A percentile compares a stretch with the other conserved stretches of the same genome.
Conservation (phyloP, 2,113 vertebrate species). For the Alouatta palliata region DNA sequence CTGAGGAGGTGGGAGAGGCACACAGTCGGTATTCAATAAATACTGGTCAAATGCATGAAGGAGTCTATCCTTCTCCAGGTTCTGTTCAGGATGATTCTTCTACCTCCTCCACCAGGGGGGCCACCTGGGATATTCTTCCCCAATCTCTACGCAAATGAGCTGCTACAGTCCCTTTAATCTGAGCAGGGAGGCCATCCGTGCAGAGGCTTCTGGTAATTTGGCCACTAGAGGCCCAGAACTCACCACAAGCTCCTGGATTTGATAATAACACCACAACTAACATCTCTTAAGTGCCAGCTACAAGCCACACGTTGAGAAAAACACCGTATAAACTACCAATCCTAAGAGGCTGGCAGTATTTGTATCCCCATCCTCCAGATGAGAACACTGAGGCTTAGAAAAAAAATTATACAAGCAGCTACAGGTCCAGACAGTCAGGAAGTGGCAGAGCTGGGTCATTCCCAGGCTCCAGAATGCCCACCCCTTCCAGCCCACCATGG, state of each 20-base stretch:
- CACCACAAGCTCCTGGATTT: not conserved
- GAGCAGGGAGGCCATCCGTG: not conserved
- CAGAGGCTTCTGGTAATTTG: not conserved
- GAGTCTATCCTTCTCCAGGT: not conserved
- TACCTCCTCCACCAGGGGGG: not conserved
- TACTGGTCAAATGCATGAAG: too few relatives aligned
- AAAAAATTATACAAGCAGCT: not conserved
- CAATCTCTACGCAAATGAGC: not conserved
- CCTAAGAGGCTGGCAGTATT: not conserved
- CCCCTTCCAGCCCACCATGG: accelerated
- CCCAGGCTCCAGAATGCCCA: not conserved
- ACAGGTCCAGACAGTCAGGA: not conserved
- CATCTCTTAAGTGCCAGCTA: not conserved
- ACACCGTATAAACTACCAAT: not conserved
- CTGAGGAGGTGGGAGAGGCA: not conserved
- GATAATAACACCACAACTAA: not conserved
- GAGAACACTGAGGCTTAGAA: constrained; percentile 14
- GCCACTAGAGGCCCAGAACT: not conserved
- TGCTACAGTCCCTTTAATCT: not conserved
- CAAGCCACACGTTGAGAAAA: not conserved
- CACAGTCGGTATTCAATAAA: not conserved
- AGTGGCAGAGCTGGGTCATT: not conserved
- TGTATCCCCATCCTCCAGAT: not conserved
- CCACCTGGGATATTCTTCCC: not conserved
- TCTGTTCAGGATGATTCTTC: not conserved